Conservation (phyloP, 1,140 invertebrate genomes). For the Chionoecetes opilio region DNA sequence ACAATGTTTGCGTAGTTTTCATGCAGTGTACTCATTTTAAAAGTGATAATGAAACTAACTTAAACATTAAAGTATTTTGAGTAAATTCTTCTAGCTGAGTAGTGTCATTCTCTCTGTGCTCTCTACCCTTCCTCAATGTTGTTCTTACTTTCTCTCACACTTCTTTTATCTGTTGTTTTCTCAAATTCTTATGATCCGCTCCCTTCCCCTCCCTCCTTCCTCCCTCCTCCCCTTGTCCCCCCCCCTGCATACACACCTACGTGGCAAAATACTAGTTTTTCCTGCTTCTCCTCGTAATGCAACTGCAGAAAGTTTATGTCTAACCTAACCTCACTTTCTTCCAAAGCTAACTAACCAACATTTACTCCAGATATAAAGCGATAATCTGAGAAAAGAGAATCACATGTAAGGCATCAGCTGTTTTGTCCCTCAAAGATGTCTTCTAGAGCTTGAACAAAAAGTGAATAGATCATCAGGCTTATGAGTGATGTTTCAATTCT, state of each 20-base stretch:
- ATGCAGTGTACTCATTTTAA: constrained; percentile 39
- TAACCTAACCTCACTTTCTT: constrained; percentile 1
- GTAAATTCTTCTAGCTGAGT: constrained; percentile 21
- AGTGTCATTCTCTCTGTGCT: background rate
- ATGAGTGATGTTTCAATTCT: background rate
- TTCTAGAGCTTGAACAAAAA: background rate
- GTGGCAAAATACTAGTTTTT: constrained; percentile 55
- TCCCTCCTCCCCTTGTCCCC: background rate
- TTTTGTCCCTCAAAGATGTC: constrained; percentile 1
- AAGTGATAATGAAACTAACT: background rate
- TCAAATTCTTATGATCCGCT: background rate
- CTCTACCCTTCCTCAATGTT: background rate
- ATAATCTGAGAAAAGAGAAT: background rate
- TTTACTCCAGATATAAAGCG: background rate
- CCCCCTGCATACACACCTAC: background rate
- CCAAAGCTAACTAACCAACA: constrained; percentile 19
- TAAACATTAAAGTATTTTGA: constrained; percentile 20
- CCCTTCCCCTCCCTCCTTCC: constrained; percentile 34
- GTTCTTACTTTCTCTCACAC: too few species aligned
- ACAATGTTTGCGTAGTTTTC: constrained; percentile 33
- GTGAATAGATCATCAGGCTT: background rate
- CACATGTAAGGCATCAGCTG: background rate
- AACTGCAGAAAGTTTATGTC: constrained; percentile 45
- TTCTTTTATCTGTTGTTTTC: too few species aligned
- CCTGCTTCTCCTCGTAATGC: constrained; percentile 52